Base-by-base conservation (phyloP, 2,113 vertebrate species). In the Onychostruthus taczanowskii region DNA sequence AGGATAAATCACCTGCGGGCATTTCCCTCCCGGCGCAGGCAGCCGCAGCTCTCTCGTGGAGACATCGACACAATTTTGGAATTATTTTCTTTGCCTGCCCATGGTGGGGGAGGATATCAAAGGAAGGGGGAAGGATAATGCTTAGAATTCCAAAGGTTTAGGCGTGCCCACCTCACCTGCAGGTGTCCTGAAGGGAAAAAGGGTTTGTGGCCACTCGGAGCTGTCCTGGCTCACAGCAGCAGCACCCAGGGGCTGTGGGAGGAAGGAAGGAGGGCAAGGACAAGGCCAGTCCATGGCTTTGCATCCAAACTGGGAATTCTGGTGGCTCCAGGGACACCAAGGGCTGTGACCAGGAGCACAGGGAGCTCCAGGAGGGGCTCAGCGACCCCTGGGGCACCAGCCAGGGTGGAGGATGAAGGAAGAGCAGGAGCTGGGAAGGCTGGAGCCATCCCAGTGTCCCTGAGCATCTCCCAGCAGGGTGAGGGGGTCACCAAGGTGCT, bases 1-100 rank as follows among this genome's bases (percentile, higher is more conserved):
- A 62, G 80, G 33, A 55, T 91, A 95, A 89, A 96, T 96, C 92
- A 88, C 70, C 69, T 5, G 75, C 56, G 76, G 90, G 91, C 96
- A 76, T 95, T 93, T 85, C 95, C 93, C 82, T 84, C 88, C 30
- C 84, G 61, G 74, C 94, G 66, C 74, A 16, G 69, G 44, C 93
- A 58, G 89, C 68, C 24, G 59, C 92, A 39, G 78, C 33, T 72
- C 77, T 16, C 35, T 11, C 41, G 37, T 5, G 22, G 81, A 86
- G 68, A 55, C 43, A 62, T 44, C 86, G 43, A n/a, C 30, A 18
- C 27, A 0, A 3, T 4, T 9, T 16, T 28, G 7, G 0, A 52
- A 37, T 70, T 18, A 5, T 52, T 90, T 66, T 47, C 39, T 33
- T 37, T 20, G 43, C 75, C 49, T 44, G 63, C 2, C 2, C 49